These are phyloP conservation scores for Cabera pusaria DNA, from an alignment of 2,888 invertebrate genomes.

Conservation along the genomic window DNA sequence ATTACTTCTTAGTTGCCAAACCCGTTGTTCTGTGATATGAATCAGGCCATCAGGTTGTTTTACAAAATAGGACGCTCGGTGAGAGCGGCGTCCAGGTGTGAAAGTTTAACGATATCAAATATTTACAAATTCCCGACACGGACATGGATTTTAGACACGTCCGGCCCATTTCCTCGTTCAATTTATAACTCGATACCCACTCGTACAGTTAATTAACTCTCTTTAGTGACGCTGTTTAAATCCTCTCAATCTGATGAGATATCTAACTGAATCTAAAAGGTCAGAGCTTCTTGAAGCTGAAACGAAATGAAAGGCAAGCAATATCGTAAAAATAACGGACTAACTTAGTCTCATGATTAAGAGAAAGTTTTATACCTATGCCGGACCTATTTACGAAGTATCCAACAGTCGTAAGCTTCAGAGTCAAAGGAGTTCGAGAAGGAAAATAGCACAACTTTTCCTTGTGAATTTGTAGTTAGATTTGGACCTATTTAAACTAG, in stretches of 20 bases:
- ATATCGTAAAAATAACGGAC: conserved; percentile 34
- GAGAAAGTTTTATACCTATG: conserved; percentile 26
- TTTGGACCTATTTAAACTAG: background rate
- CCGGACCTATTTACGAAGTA: conserved; percentile 15
- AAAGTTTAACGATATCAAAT: conserved; percentile 57
- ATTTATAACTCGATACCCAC: conserved; percentile 34
- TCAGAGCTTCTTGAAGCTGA: conserved; percentile 7
- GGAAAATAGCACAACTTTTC: conserved; percentile 4
- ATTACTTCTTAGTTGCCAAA: conserved; percentile 15
- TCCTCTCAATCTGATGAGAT: conserved; percentile 12
- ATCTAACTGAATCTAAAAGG: conserved; percentile 14
- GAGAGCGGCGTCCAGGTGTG: conserved; percentile 45
- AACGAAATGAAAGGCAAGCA: conserved; percentile 12
- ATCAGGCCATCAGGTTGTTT: conserved; percentile 39
- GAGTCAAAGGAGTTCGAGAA: conserved; percentile 24
- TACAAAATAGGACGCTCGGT: conserved; percentile 37
- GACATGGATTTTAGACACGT: conserved; percentile 34
- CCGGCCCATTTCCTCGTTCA: conserved; percentile 37
- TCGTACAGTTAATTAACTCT: conserved; percentile 20
- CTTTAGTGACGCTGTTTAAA: conserved; percentile 11
- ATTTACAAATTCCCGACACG: conserved; percentile 48
- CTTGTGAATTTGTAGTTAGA: background rate
- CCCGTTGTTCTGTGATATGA: conserved; percentile 34
- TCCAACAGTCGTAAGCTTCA: conserved; percentile 33
- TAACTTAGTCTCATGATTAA: conserved; percentile 30